phyloP scores from a whole-genome alignment of 2,113 vertebrate genomes.

The Propithecus coquereli region DNA sequence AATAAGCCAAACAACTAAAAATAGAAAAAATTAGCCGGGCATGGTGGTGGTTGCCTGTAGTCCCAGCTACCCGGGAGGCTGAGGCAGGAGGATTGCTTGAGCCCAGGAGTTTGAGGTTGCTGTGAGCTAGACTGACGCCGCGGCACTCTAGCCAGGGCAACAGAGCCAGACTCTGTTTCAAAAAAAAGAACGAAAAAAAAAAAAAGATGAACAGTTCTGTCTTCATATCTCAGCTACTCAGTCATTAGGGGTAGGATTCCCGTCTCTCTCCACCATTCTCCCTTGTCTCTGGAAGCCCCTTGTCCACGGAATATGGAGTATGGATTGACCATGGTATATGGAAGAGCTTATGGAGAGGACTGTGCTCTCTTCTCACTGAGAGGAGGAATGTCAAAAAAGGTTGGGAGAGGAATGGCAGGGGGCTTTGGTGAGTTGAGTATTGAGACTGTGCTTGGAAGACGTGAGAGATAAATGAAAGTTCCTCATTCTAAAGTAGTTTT shows the following conservation, averaged over 20 bases:
- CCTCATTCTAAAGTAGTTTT: neutral
- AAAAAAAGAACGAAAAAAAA: no score
- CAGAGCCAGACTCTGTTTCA: no score
- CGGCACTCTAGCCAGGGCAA: no score
- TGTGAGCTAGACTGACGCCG: no score
- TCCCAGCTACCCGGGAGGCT: no score
- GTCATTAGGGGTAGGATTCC: neutral
- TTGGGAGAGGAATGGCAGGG: neutral
- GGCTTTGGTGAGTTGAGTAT: neutral
- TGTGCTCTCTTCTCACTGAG: neutral
- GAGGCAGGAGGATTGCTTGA: no score
- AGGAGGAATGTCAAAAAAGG: no score
- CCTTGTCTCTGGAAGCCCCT: neutral
- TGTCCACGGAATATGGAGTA: neutral
- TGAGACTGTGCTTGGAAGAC: neutral
- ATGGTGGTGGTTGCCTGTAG: no score
- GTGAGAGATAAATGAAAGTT: neutral
- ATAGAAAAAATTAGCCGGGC: no score
- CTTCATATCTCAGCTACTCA: neutral
- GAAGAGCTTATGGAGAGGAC: neutral
- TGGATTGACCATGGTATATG: neutral
- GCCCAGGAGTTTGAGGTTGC: no score
- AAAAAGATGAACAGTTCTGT: neutral
- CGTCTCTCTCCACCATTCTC: neutral
- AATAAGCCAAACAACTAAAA: no score